These are phyloP conservation scores for Campylomormyrus tamandua DNA, from an alignment of 2,113 vertebrate species.

Conservation along the genomic window DNA sequence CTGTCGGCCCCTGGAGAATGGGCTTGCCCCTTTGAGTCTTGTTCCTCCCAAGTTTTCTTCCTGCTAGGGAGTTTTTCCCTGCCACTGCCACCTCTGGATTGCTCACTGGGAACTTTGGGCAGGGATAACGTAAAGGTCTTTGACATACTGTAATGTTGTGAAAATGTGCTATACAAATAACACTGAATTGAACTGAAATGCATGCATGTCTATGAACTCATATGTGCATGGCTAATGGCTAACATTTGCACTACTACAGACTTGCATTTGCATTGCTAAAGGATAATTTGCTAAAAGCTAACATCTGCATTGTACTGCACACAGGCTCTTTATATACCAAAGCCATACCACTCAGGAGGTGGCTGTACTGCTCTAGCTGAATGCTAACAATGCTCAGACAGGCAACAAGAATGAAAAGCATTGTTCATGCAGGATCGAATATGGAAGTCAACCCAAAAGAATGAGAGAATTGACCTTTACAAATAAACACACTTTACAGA, in stretches of 20 bases:
- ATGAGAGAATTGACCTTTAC: background rate
- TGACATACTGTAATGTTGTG: background rate
- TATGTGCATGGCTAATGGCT: background rate
- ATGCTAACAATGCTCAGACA: background rate
- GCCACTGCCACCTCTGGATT: background rate
- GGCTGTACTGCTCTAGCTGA: background rate
- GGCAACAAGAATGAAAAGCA: background rate
- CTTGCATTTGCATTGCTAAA: background rate
- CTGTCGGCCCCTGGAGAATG: too few relatives aligned
- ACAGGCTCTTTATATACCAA: background rate
- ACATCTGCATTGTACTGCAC: background rate
- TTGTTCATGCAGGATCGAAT: background rate
- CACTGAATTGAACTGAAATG: background rate
- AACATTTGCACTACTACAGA: background rate
- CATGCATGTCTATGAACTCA: background rate
- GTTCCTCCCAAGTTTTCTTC: background rate
- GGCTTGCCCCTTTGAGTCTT: background rate
- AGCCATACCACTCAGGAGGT: background rate
- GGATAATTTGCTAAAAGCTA: background rate
- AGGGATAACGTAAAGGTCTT: background rate
- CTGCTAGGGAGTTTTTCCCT: background rate
- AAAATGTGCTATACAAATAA: background rate
- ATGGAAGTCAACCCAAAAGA: background rate
- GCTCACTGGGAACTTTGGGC: background rate
- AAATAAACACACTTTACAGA: background rate